Conservation (phyloP, 2,888 invertebrate genomes). For the Chrysolina oricalcia region DNA sequence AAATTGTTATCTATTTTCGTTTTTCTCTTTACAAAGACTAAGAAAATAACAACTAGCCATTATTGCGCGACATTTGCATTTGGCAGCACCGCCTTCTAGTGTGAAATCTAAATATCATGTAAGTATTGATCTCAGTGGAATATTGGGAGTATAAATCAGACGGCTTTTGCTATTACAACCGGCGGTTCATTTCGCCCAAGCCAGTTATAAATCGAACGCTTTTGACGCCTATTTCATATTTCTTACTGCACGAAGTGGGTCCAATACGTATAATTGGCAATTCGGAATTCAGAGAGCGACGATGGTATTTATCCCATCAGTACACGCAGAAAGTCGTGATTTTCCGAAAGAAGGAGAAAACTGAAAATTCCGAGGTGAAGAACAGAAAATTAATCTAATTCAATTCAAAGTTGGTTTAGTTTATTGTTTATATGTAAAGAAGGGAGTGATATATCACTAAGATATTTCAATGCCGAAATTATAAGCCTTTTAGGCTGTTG, state of each 20-base stretch:
- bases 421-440: too few relatives aligned
- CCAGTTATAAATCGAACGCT: slow-evolving; percentile 37
- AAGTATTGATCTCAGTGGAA: slow-evolving; percentile 32
- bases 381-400: too few relatives aligned
- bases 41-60: background rate
- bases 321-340: background rate
- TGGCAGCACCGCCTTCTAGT: background rate
- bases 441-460: too few relatives aligned
- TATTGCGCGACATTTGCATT: background rate
- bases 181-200: slow-evolving; percentile 33
- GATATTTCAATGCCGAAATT: too few relatives aligned
- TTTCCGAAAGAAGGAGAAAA: background rate
- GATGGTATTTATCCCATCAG: slow-evolving; percentile 1
- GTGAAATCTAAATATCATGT: slow-evolving; percentile 1
- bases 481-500: too few relatives aligned
- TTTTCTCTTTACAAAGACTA: background rate
- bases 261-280: slow-evolving; percentile 17
- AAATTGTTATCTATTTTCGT: too few relatives aligned
- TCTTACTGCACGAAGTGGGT: slow-evolving; percentile 31
- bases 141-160: slow-evolving; percentile 43
- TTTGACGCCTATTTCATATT: slow-evolving; percentile 38
- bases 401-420: too few relatives aligned
- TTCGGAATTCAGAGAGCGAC: background rate
- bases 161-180: slow-evolving; percentile 37
- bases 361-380: background rate